A percentile compares a stretch with the other conserved stretches of the same genome.
Conservation (phyloP, 2,888 invertebrate species). For the Peribatodes rhomboidaria region DNA sequence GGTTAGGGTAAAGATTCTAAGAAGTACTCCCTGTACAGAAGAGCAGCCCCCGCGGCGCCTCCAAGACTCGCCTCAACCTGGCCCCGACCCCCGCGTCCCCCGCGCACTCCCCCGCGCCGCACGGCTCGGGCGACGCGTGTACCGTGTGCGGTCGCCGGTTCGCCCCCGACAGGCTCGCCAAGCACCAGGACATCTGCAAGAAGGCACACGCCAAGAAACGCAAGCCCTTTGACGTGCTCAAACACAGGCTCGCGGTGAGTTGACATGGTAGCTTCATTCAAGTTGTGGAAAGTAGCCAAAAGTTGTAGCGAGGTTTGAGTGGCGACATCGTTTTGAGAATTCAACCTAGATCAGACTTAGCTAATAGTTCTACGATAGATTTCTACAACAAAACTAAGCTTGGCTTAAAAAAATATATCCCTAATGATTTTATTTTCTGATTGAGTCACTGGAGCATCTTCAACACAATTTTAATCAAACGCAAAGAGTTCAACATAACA, state of each 20-base stretch:
- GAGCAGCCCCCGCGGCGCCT: slow-evolving; percentile 31
- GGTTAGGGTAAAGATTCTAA: no score
- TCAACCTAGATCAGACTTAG: no score
- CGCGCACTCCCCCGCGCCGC: slow-evolving; percentile 29
- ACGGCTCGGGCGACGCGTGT: slow-evolving; percentile 82
- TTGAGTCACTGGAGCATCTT: no score
- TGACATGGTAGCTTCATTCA: background rate
- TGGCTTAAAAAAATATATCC: no score
- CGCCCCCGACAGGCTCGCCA: slow-evolving; percentile 91
- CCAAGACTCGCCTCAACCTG: slow-evolving; percentile 33
- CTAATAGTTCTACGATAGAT: no score
- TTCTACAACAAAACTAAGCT: no score
- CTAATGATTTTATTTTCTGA: no score
- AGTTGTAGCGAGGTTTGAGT: no score
- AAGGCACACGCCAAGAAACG: slow-evolving; percentile 93
- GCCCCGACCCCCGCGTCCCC: slow-evolving; percentile 33
- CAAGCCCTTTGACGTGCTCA: slow-evolving; percentile 96
- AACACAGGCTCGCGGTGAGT: slow-evolving; percentile 91
- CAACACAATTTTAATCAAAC: no score
- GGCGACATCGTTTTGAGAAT: no score
- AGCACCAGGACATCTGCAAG: slow-evolving; percentile 95
- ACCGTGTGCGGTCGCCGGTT: slow-evolving; percentile 93
- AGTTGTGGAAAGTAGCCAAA: background rate
- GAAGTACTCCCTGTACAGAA: slow-evolving; percentile 18
- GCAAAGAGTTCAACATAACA: no score